Base-by-base conservation (phyloP, 2,888 invertebrate genomes). In the Globia sparganii region DNA sequence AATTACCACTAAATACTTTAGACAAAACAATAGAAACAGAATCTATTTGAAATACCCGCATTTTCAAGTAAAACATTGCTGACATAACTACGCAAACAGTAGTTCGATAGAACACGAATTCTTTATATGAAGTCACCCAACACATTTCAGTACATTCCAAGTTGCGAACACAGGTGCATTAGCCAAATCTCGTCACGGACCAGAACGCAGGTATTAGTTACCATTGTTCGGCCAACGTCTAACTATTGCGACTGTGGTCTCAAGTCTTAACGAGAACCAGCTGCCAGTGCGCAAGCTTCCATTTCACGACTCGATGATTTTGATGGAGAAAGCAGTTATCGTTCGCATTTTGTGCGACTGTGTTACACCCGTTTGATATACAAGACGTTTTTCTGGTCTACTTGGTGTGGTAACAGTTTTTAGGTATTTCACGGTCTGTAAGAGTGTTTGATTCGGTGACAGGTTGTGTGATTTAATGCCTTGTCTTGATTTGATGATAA, bases 231-330 rank as follows among this genome's bases (percentile, higher is more conserved):
- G 11, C 46, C 46, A 72, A 59, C 49, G 70, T 59, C 68, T 79
- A 77, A 69, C 68, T 80, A 77, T 86, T 83, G 88, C 86, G 53
- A 62, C 66, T 69, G 69, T 62, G 66, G 68, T 77, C 80, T 76
- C 65, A 67, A 65, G 66, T 75, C 78, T 76, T 62, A 77, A 58
- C 69, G 73, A 80, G 75, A 78, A 64, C 78, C 75, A 79, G 82
- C 72, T 72, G 80, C 68, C 80, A 89, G 90, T 92, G 91, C 91
- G 92, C 92, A 92, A 93, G 92, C 79, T 94, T 93, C 92, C 89
- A 94, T 95, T 96, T 95, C 95, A 95, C 95, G 95, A 92, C 74
- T 93, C 91, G 92, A 91, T 93, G 93, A 80, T 89, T 95, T 87
- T 89, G 91, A 91, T 90, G 91, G 94, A 94, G 94, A 95, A 94